Evolutionary conservation across 2,888 invertebrate genomes (phyloP).

Genomic region (Mythimna loreyi): DNA sequence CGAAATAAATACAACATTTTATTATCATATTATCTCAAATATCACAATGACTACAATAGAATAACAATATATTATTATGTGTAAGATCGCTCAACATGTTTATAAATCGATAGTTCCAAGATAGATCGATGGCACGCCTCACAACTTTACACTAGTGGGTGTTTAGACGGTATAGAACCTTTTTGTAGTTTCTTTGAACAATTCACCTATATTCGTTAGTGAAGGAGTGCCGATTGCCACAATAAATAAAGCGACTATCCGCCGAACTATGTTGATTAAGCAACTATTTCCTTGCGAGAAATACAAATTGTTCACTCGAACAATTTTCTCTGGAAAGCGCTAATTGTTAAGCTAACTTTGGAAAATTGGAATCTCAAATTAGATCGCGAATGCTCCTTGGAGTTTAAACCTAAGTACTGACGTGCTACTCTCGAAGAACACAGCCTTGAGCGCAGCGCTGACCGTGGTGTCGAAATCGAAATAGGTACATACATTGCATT

Average conservation of each 20-base stretch:
- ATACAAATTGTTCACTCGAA: conserved; percentile 26
- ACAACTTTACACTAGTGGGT: conserved; percentile 39
- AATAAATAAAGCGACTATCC: conserved; percentile 42
- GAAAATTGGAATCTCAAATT: conserved; percentile 23
- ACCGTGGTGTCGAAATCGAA: too few relatives aligned
- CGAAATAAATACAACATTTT: conserved; percentile 62
- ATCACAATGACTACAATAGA: conserved; percentile 58
- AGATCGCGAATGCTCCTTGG: conserved; percentile 1
- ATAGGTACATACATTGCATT: too few relatives aligned
- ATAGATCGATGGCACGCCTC: conserved; percentile 49
- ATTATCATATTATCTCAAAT: conserved; percentile 64
- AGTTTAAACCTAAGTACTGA: background rate
- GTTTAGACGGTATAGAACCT: conserved; percentile 38
- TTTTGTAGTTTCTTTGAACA: conserved; percentile 44
- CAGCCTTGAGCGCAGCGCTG: too few relatives aligned
- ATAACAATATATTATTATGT: conserved; percentile 63
- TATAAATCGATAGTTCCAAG: conserved; percentile 59
- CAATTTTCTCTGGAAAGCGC: conserved; percentile 44
- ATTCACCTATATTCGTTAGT: conserved; percentile 59
- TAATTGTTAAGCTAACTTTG: conserved; percentile 44
- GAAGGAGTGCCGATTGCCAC: conserved; percentile 42
- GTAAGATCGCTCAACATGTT: conserved; percentile 58
- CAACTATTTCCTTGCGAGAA: conserved; percentile 48
- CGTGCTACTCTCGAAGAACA: too few relatives aligned
- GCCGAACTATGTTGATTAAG: conserved; percentile 38